Evolutionary conservation across 2,888 invertebrate genomes (phyloP), one percentile per base, ranked within the genome.

Genomic region (Elysia crispata): DNA sequence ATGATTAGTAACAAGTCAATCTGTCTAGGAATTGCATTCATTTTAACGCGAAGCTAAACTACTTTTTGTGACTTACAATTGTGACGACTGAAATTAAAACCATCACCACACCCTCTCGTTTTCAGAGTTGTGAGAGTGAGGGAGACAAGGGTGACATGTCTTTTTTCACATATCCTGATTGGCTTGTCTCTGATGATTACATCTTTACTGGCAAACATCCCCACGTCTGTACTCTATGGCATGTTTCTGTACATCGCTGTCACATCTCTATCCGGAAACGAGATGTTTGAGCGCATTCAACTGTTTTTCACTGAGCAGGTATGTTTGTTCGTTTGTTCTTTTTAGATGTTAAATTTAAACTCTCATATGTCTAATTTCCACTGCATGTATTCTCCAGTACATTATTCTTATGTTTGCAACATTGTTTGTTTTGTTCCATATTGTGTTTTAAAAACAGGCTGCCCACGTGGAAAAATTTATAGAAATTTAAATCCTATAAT

Each of bases 201-300:
- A 82, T 93, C 93, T 0, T 91, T 78, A 78, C 87, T 94, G 83
- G 90, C 91, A 8, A 93, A 93, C 87, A 94, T 94, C 80, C 94
- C 94, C 30, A 93, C 93, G 1, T 93, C 94, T 8, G 94, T 94
- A 20, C 92, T 94, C 66, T 93, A 94, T 85, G 94, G 94, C 20
- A 92, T 94, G 31, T 94, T 94, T 89, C 91, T 94, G 54, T 94
- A 94, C 87, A 93, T 94, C 91, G 94, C 94, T 76, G 92, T 94
- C 83, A 94, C 94, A 1, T 93, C 94, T 8, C 92, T 94, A 73
- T 92, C 92, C 85, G 93, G 93, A 82, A 94, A 94, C 88, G 94
- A 94, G 89, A 92, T 94, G 91, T 94, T 94, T 90, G 94, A 94
- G 86, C 87, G 94, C 79, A 92, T 94, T 50, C 89, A 93, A 75